phyloP scores from a whole-genome alignment of 53 echinoderm and acorn worm genomes.

The Stichopus horrens region DNA sequence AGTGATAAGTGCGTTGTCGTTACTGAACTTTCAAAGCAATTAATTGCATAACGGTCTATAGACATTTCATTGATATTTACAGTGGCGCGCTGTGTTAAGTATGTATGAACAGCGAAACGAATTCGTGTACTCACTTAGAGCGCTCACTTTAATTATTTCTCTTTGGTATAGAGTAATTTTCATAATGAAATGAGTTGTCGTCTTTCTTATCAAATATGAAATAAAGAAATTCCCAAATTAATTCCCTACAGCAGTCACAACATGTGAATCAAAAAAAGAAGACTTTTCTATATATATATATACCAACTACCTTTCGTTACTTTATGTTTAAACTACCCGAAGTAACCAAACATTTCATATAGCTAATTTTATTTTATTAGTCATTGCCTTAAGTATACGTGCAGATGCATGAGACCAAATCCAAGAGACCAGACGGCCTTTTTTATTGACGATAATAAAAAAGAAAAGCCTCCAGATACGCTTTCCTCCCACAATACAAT shows the following conservation, averaged over 20 bases:
- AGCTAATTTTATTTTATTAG: conserved; percentile 18
- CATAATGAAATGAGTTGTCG: not conserved
- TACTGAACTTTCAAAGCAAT: too few relatives aligned
- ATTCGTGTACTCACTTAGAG: too few relatives aligned
- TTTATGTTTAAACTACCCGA: not conserved
- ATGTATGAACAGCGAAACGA: too few relatives aligned
- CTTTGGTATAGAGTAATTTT: not conserved
- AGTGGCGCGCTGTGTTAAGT: too few relatives aligned
- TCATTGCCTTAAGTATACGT: conserved; percentile 11
- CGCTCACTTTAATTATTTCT: too few relatives aligned
- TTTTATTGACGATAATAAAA: not conserved
- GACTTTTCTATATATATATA: not conserved
- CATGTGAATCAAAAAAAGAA: not conserved
- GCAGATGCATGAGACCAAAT: conserved; percentile 10
- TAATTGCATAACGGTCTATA: too few relatives aligned
- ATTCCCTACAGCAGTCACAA: not conserved
- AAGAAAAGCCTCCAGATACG: conserved; percentile 11
- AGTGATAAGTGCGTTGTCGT: too few relatives aligned
- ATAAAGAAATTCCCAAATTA: not conserved
- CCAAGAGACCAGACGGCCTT: not conserved
- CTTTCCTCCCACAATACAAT: conserved; percentile 12
- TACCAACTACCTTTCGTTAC: conserved; percentile 2
- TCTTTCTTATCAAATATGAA: not conserved
- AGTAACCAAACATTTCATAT: conserved; percentile 18
- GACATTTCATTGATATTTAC: too few relatives aligned